Evolutionary conservation across 2,888 invertebrate species (phyloP).

Genomic region (Aphodius granarius): DNA sequence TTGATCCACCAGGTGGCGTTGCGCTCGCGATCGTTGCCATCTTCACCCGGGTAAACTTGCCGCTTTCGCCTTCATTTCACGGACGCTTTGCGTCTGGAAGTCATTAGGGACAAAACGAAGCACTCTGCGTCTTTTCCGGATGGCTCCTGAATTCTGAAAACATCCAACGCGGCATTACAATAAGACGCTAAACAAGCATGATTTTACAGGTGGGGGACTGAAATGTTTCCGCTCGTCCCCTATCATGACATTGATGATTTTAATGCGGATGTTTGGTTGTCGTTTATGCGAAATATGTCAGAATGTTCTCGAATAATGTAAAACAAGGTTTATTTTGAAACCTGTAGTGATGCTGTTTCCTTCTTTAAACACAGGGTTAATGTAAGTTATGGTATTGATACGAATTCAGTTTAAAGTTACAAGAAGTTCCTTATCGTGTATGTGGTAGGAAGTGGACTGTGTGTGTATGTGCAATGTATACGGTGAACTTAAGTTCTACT

Average conservation of each 20-base stretch:
- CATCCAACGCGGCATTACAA: neutral
- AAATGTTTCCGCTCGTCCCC: neutral
- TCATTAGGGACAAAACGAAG: slow-evolving; percentile 6
- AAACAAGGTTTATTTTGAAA: neutral
- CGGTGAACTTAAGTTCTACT: slow-evolving; percentile 2
- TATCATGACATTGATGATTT: neutral
- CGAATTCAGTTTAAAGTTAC: neutral
- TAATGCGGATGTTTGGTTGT: neutral
- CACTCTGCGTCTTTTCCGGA: slow-evolving; percentile 4
- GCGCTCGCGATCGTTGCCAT: neutral
- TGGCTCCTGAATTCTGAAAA: neutral
- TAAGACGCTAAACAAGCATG: neutral
- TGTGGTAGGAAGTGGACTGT: neutral
- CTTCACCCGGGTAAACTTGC: neutral
- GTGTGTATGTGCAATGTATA: neutral
- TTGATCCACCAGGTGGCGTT: neutral
- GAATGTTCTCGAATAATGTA: neutral
- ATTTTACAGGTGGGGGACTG: neutral
- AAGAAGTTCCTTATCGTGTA: neutral
- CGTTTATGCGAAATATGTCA: neutral
- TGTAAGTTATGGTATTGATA: neutral
- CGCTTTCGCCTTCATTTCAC: slow-evolving; percentile 11
- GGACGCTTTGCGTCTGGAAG: neutral
- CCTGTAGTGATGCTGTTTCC: neutral
- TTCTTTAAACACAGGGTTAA: neutral